A percentile compares a stretch with the other conserved stretches of the same genome.
These are phyloP conservation scores for Trachymyrmex cornetzi DNA, from an alignment of 1,140 invertebrate species.

Conservation along the genomic window DNA sequence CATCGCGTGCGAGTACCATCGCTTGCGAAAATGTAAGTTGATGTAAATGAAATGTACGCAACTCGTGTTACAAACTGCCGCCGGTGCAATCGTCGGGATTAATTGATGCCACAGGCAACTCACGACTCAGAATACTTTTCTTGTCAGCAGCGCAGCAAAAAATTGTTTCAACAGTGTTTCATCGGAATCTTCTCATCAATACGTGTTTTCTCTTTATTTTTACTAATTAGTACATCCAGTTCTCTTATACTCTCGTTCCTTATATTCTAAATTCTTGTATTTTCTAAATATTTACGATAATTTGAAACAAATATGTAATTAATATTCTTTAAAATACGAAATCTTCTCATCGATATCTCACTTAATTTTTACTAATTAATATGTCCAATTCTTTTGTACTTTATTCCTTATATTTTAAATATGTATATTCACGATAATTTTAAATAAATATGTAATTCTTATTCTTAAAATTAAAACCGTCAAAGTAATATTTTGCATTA, in stretches of 20 bases:
- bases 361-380: not conserved
- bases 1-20: conserved; percentile 15
- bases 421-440: not conserved
- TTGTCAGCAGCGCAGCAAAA: not conserved
- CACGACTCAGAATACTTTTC: conserved; percentile 4
- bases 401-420: not conserved
- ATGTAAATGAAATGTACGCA: conserved; percentile 42
- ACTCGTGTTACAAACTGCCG: conserved; percentile 26
- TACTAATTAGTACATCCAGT: not conserved
- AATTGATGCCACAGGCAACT: conserved; percentile 38
- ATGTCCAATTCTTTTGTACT: not conserved
- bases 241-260: not conserved
- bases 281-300: not conserved
- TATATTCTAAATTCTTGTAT: not conserved
- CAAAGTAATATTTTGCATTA: not conserved
- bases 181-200: not conserved
- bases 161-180: not conserved
- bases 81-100: conserved; percentile 3
- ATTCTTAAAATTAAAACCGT: not conserved
- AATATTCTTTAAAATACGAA: not conserved
- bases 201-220: not conserved
- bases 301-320: not conserved
- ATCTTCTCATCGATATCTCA: too few species aligned
- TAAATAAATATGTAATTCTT: not conserved
- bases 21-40: conserved; percentile 42